These are phyloP conservation scores for Burhinus bistriatus DNA, from an alignment of 2,113 vertebrate species.

Conservation along the genomic window DNA sequence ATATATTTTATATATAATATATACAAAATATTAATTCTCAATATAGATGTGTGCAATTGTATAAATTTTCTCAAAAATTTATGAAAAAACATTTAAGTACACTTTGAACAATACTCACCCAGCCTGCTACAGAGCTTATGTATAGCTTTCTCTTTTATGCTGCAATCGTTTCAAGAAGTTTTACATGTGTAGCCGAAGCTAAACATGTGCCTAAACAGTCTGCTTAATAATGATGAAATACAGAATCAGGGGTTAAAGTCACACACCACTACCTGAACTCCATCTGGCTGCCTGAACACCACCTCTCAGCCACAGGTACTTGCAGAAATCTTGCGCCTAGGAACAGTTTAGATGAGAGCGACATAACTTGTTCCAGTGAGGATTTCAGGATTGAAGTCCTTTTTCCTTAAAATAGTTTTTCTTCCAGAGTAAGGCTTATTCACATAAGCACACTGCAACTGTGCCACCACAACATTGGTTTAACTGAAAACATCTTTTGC, in stretches of 20 bases:
- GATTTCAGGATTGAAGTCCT: not conserved
- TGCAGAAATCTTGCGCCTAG: not conserved
- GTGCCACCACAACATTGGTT: not conserved
- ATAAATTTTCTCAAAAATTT: not conserved
- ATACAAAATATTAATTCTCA: not conserved
- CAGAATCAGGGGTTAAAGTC: not conserved
- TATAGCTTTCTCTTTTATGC: not conserved
- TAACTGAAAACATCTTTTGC: conserved; percentile 48
- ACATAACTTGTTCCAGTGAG: not conserved
- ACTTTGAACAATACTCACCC: not conserved
- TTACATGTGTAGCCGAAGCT: not conserved
- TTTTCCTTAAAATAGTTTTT: not conserved
- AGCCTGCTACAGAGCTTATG: not conserved
- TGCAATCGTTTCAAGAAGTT: not conserved
- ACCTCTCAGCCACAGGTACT: not conserved
- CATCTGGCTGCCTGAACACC: not conserved
- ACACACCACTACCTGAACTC: not conserved
- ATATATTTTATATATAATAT: no score
- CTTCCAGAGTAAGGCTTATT: not conserved
- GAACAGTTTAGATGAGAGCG: not conserved
- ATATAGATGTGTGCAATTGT: not conserved
- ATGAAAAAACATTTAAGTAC: not conserved
- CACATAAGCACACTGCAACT: not conserved
- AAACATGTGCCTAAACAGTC: not conserved
- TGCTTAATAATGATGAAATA: not conserved